phyloP scores from a whole-genome alignment of 2,113 vertebrate genomes.

The Lycocorax pyrrhopterus region DNA sequence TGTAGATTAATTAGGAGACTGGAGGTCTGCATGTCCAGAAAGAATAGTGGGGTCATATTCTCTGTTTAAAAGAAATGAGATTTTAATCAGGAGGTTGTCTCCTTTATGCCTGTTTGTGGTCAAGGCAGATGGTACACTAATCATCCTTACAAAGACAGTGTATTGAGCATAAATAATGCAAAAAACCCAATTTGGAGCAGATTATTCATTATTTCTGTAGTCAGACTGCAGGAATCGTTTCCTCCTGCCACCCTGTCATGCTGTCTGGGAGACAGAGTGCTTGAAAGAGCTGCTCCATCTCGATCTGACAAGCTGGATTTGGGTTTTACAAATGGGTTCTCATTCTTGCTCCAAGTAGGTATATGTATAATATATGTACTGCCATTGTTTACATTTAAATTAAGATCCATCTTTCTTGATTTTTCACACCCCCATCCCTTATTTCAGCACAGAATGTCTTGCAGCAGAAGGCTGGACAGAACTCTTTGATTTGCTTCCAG shows the following conservation, averaged over 20 bases:
- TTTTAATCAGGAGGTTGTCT: conserved; percentile 20
- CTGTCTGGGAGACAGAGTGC: background rate
- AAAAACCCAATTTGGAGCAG: background rate
- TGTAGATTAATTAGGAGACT: conserved; percentile 28
- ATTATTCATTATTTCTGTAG: background rate
- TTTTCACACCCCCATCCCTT: background rate
- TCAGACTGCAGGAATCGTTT: background rate
- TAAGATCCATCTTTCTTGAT: background rate
- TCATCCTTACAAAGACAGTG: background rate
- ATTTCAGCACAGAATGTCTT: background rate
- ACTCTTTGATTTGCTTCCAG: background rate
- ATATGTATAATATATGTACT: background rate
- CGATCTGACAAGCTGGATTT: background rate
- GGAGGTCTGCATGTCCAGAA: background rate
- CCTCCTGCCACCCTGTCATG: background rate
- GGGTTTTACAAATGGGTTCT: background rate
- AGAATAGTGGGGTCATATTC: background rate
- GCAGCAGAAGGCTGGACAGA: background rate
- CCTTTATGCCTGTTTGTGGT: background rate
- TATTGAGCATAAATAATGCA: conserved; percentile 12
- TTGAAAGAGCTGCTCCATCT: background rate
- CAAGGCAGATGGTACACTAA: conserved; percentile 12
- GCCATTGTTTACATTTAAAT: background rate
- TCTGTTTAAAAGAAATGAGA: background rate
- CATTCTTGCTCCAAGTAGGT: background rate